A percentile compares a stretch with the other conserved stretches of the same genome.
Conservation (phyloP, 2,113 vertebrate genomes). For the Perccottus glenii region DNA sequence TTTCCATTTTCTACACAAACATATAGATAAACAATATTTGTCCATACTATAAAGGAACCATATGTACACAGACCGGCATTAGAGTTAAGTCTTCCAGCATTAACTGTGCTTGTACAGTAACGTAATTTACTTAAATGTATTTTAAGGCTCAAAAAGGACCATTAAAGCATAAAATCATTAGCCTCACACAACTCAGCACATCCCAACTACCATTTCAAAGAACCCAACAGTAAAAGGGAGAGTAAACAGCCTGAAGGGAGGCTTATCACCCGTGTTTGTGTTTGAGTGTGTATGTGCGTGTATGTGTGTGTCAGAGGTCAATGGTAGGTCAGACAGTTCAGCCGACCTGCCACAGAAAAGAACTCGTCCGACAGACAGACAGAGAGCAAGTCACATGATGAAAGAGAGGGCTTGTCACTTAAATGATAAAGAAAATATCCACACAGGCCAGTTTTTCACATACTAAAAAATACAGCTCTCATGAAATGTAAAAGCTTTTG, state of each 20-base stretch:
- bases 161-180: constrained; percentile 5
- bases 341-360: constrained; percentile 46
- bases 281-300: constrained; percentile 16
- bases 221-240: constrained; percentile 24
- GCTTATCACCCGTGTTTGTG: constrained; percentile 42
- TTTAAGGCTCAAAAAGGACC: constrained; percentile 4
- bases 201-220: constrained; percentile 19
- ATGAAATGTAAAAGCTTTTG: no score
- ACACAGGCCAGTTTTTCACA: neutral
- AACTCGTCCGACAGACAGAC: constrained; percentile 26
- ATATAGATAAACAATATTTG: no score
- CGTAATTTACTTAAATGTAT: neutral
- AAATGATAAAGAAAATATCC: neutral
- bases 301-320: constrained; percentile 20
- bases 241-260: constrained; percentile 36
- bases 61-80: no score
- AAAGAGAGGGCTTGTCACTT: neutral
- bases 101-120: no score
- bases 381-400: constrained; percentile 3
- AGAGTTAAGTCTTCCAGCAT: no score
- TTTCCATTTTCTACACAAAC: no score
- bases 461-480: no score
- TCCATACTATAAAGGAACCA: no score
- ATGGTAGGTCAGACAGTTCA: constrained; percentile 61
- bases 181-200: neutral